These are phyloP conservation scores for Anagyrus pseudococci DNA, from an alignment of 2,888 invertebrate species.

Conservation along the genomic window DNA sequence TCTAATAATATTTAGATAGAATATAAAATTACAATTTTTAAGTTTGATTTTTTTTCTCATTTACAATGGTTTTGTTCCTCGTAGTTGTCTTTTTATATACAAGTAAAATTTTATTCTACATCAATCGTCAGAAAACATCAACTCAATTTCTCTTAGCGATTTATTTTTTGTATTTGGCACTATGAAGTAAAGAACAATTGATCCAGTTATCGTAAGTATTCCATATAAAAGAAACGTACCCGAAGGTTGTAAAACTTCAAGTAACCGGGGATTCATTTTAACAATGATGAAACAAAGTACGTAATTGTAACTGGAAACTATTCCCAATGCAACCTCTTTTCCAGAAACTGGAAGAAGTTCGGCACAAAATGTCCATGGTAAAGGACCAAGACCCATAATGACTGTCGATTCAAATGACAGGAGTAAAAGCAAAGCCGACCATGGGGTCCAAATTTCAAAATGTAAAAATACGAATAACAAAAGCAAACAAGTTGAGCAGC, in stretches of 20 bases:
- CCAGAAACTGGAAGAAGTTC: conserved; percentile 73
- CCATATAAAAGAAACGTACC: conserved; percentile 73
- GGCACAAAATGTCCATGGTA: conserved; percentile 79
- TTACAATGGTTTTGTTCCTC: too few relatives aligned
- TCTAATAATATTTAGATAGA: too few relatives aligned
- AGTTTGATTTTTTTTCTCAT: too few relatives aligned
- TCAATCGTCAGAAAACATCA: conserved; percentile 61
- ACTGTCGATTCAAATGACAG: conserved; percentile 69
- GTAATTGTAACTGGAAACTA: conserved; percentile 72
- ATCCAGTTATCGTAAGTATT: conserved; percentile 66
- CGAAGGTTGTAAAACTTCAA: conserved; percentile 66
- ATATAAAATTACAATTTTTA: too few relatives aligned
- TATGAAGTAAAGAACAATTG: conserved; percentile 66
- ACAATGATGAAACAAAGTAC: conserved; percentile 71
- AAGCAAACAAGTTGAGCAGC: conserved; percentile 5
- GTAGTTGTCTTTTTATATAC: too few relatives aligned
- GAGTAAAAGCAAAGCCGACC: conserved; percentile 60
- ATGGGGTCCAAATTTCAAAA: conserved; percentile 5
- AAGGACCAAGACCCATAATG: conserved; percentile 69
- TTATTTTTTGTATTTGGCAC: conserved; percentile 76
- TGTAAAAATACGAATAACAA: background rate
- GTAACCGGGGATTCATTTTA: conserved; percentile 71
- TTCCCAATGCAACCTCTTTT: conserved; percentile 72
- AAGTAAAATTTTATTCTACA: too few relatives aligned
- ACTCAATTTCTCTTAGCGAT: conserved; percentile 73